Conservation (phyloP, 2,888 invertebrate species). For the Anagyrus pseudococci region DNA sequence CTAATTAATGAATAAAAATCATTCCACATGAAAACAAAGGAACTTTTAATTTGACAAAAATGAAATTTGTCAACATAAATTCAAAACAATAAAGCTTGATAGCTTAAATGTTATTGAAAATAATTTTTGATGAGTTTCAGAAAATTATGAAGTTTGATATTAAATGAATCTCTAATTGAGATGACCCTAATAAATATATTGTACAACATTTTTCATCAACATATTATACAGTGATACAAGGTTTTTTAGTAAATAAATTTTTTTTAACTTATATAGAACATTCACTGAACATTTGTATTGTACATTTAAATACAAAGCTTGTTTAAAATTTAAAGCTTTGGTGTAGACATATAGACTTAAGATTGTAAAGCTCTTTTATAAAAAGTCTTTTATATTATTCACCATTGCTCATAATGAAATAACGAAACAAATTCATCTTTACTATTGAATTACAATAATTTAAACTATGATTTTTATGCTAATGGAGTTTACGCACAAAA, state of each 20-base stretch:
- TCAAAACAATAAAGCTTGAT: too few relatives aligned
- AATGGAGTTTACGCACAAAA: slow-evolving; percentile 19
- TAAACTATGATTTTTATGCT: too few relatives aligned
- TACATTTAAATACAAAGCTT: not conserved
- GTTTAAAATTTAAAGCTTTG: not conserved
- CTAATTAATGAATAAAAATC: slow-evolving; percentile 14
- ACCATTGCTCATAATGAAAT: not conserved
- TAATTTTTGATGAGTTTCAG: too few relatives aligned
- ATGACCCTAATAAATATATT: too few relatives aligned
- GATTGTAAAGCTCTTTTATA: not conserved
- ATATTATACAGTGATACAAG: slow-evolving; percentile 8
- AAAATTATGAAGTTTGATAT: too few relatives aligned
- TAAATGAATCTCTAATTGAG: too few relatives aligned
- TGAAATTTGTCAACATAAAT: too few relatives aligned
- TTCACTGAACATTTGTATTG: not conserved
- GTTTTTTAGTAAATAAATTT: slow-evolving; percentile 8
- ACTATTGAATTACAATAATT: too few relatives aligned
- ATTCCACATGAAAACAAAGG: slow-evolving; percentile 14
- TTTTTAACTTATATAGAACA: not conserved
- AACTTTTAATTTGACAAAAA: slow-evolving; percentile 4
- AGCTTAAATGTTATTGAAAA: too few relatives aligned
- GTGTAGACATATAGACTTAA: not conserved
- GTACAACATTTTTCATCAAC: too few relatives aligned
- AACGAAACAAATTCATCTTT: not conserved
- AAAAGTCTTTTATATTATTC: not conserved